A percentile compares a stretch with the other conserved stretches of the same genome.
Conservation (phyloP, 2,888 invertebrate species). For the Timema cristinae region DNA sequence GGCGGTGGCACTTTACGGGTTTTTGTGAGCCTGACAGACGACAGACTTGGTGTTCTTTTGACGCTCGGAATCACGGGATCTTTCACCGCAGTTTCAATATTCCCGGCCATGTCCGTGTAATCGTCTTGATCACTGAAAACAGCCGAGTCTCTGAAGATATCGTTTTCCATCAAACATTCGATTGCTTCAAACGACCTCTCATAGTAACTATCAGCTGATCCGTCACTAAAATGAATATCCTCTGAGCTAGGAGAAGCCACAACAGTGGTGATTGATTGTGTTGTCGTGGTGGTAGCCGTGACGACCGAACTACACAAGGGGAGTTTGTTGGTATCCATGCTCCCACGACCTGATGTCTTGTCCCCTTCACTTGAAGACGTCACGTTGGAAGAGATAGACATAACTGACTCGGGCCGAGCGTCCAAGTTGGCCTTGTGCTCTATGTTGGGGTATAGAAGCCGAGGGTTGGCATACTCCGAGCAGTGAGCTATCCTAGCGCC, state of each 20-base stretch:
- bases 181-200: constrained; percentile 72
- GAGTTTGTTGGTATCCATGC: constrained; percentile 20
- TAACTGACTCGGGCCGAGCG: constrained; percentile 46
- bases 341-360: constrained; percentile 36
- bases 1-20: constrained; percentile 57
- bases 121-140: constrained; percentile 77
- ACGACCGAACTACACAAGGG: constrained; percentile 30
- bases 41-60: no score
- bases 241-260: constrained; percentile 26
- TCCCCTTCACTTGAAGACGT: constrained; percentile 54
- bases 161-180: constrained; percentile 65
- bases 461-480: constrained; percentile 81
- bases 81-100: background rate
- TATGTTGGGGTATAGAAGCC: constrained; percentile 54
- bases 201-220: constrained; percentile 65
- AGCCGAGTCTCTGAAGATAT: constrained; percentile 74
- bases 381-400: constrained; percentile 56
- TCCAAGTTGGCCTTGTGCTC: constrained; percentile 31
- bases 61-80: constrained; percentile 2
- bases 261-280: background rate
- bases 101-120: constrained; percentile 24
- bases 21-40: background rate
- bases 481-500: constrained; percentile 76
- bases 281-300: constrained; percentile 28
- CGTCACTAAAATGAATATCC: constrained; percentile 43